Evolutionary conservation across 2,888 invertebrate genomes (phyloP), one percentile per base, ranked within the genome.

Genomic region (Melinaea menophilus): DNA sequence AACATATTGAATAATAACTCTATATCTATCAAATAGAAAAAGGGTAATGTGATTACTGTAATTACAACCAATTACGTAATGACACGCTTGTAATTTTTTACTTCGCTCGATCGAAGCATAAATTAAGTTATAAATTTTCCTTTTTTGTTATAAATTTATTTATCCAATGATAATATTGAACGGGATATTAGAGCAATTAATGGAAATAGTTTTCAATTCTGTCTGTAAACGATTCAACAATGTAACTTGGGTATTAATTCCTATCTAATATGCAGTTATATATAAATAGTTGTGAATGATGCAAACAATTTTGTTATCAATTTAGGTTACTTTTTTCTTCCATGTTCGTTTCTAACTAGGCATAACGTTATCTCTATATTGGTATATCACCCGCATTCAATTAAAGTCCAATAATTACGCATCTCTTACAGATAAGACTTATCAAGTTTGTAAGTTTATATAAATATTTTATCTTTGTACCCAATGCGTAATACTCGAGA

Each of bases 321-420:
- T 22, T 22, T 22, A 22, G 22, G 22, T 22, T 22, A 2, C 37
- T 37, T 37, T 37, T 37, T 37, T 7, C 22, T 22, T 22, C 22
- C 37, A 5, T 37, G 37, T 5, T 37, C 7, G 37, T 37, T 37
- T 37, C 7, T 5, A 37, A 37, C 37, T 37, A 37, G 7, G 7
- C 37, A 5, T 37, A 2, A 37, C 37, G 4, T 37, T 5, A 37
- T 37, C 37, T 37, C 7, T 37, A 37, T 37, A 5, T 37, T 37
- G 9, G 41, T 9, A 11, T 11, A 41, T 41, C 7, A 75, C 80
- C 81, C 81, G 81, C 80, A 81, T 84, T 73, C 81, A 83, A 84
- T 85, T 84, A 83, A 75, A 78, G 73, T 76, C 72, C 79, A 84
- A 83, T 85, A 80, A 81, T 70, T 60, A 68, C 63, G 68, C 64